Evolutionary conservation across 2,113 vertebrate genomes (phyloP).

Genomic region (Protobothrops mucrosquamatus): DNA sequence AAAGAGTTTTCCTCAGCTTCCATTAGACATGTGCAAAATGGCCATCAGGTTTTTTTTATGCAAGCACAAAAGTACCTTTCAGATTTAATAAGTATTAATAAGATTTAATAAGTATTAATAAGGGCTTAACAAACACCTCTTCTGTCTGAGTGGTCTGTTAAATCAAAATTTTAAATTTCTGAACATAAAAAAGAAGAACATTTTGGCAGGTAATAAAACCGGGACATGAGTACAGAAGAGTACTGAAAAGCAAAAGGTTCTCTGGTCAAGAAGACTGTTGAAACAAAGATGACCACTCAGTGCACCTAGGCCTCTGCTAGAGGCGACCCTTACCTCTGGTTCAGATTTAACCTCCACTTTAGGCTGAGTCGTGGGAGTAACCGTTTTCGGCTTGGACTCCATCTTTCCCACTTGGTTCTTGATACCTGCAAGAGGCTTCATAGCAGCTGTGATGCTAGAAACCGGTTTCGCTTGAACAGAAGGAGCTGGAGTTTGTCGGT

Average conservation of each 20-base stretch:
- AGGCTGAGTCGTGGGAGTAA: slow-evolving; percentile 58
- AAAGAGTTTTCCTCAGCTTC: background rate
- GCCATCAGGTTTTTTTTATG: background rate
- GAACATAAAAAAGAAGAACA: background rate
- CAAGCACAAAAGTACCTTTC: background rate
- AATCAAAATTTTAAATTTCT: background rate
- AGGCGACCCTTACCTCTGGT: slow-evolving; percentile 70
- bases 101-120: background rate
- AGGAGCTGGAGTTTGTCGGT: slow-evolving; percentile 66
- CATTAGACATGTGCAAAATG: background rate
- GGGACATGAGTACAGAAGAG: background rate
- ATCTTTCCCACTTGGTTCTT: slow-evolving; percentile 68
- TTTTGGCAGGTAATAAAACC: background rate
- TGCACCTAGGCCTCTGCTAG: background rate
- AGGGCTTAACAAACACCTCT: background rate
- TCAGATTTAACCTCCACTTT: slow-evolving; percentile 65
- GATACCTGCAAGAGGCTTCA: slow-evolving; percentile 37
- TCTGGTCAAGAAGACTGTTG: background rate
- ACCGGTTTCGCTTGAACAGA: slow-evolving; percentile 77
- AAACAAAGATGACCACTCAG: background rate
- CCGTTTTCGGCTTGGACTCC: slow-evolving; percentile 63
- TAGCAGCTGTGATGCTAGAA: slow-evolving; percentile 51
- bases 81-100: no score
- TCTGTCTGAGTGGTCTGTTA: background rate
- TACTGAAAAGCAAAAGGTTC: background rate